Evolutionary conservation across 2,113 vertebrate genomes (phyloP), one percentile per base, ranked within the genome.

Genomic region (Lophochroa leadbeateri): DNA sequence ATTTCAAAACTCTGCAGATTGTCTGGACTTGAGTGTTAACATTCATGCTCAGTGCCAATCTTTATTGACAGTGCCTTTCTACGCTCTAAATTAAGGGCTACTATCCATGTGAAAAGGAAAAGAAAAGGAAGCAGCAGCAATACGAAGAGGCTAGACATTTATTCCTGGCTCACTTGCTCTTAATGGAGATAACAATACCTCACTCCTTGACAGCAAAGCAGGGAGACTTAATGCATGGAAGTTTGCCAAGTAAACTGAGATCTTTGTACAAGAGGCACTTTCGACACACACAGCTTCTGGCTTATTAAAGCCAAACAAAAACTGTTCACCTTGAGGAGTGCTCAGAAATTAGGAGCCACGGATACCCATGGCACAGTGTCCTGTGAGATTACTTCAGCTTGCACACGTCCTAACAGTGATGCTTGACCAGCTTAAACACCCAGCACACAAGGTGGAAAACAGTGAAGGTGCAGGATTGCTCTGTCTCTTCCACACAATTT

Each of bases 191-290:
- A 94, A 93, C 83, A 95, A 91, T 92, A 85, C 88, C 81, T 92
- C 88, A 87, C 74, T 94, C 86, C 86, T 89, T 94, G 94, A 96
- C 92, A 97, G 94, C 88, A 86, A 84, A 69, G 88, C 88, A 69
- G 83, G 31, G 86, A 94, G 65, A 49, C 77, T 95, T 93, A 82
- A 85, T 55, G 79, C 81, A 44, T 93, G 92, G 91, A 95, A 94
- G 57, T 91, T 89, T 96, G 86, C 92, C 94, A 96, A 96, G 94
- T 91, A 89, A 95, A 95, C 94, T 92, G 92, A 96, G 95, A 96
- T 95, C 92, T 95, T 95, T 72, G 84, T 82, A 84, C 61, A 94
- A 91, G 69, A 96, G 91, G 81, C 92, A 93, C 81, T 96, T 96
- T 88, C 47, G 41, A 94, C 96, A 85, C 37, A 69, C 94, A 89